Evolutionary conservation across 1,140 invertebrate genomes (phyloP).

Genomic region (Cydia fagiglandana): DNA sequence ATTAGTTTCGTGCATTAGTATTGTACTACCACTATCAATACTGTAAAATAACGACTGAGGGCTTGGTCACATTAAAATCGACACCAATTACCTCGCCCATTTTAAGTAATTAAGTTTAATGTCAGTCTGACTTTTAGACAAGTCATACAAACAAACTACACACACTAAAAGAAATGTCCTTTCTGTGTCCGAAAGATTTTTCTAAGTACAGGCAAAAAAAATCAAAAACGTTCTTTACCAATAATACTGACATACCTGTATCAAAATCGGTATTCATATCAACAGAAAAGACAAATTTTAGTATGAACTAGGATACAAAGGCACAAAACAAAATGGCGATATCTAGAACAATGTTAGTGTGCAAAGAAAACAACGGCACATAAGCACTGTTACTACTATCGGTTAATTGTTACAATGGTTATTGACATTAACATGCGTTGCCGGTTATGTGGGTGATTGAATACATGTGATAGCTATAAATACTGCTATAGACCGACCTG

Average conservation of each 20-base stretch:
- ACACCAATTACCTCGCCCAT: constrained; percentile 5
- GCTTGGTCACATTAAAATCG: neutral
- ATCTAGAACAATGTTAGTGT: constrained; percentile 39
- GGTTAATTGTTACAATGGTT: neutral
- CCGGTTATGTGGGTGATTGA: neutral
- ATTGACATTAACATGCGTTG: constrained; percentile 17
- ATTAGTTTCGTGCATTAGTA: neutral
- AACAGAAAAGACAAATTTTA: no score
- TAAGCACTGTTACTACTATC: constrained; percentile 41
- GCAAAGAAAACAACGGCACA: constrained; percentile 52
- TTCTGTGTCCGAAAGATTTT: no score
- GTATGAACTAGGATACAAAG: no score
- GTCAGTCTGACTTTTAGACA: neutral
- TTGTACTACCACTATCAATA: neutral
- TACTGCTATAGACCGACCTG: no score
- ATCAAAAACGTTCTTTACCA: no score
- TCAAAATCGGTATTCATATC: no score
- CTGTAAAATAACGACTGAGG: neutral
- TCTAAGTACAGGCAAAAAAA: no score
- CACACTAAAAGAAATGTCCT: neutral
- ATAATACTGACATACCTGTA: neutral
- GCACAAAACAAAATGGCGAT: neutral
- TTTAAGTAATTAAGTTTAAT: constrained; percentile 12
- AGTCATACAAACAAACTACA: neutral
- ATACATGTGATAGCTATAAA: neutral